phyloP scores from a whole-genome alignment of 2,113 vertebrate genomes.

The Pangasianodon hypophthalmus region DNA sequence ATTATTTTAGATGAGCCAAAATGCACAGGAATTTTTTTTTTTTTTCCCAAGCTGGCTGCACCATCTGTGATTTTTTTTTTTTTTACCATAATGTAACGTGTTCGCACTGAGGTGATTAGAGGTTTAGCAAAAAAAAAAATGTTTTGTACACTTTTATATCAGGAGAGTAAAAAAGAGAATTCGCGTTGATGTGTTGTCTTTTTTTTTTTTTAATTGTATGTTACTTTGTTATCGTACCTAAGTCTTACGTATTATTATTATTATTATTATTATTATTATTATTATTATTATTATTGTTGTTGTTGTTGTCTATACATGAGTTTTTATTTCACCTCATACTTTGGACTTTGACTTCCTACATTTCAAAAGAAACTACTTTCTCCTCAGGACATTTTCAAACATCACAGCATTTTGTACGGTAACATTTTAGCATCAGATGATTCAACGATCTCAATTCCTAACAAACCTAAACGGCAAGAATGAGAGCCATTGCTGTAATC shows the following conservation, averaged over 20 bases:
- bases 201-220: neutral
- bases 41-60: neutral
- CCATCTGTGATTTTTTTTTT: neutral
- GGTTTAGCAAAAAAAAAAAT: neutral
- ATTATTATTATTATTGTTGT: neutral
- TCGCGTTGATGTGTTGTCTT: neutral
- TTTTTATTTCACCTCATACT: neutral
- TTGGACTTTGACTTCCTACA: neutral
- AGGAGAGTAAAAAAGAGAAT: constrained; percentile 18
- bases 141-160: constrained; percentile 27
- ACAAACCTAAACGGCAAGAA: too few relatives aligned
- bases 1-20: neutral
- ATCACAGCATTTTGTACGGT: neutral
- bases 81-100: neutral
- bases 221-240: neutral
- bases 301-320: neutral
- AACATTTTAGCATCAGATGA: neutral
- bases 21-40: neutral
- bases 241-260: neutral
- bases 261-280: neutral
- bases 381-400: neutral
- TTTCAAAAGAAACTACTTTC: neutral
- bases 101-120: neutral
- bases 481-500: neutral
- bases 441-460: neutral